Conservation (phyloP, 2,888 invertebrate genomes). For the Terebella lapidaria region DNA sequence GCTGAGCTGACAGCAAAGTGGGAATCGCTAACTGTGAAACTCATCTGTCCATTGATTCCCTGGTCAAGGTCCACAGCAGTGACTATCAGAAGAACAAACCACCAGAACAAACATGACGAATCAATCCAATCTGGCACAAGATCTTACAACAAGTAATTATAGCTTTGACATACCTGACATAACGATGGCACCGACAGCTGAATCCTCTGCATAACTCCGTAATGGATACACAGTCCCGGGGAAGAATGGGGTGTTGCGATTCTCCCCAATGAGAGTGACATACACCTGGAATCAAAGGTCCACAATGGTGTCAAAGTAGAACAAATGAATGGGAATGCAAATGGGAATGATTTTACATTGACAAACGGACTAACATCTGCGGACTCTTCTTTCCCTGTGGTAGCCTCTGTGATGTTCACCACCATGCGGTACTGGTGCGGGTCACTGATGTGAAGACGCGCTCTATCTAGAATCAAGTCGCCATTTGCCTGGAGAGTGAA, state of each 20-base stretch:
- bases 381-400: neutral
- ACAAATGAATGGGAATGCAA: no score
- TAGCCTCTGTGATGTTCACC: slow-evolving; percentile 10
- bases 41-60: slow-evolving; percentile 11
- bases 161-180: slow-evolving; percentile 1
- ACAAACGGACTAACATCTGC: neutral
- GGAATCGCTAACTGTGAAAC: slow-evolving; percentile 8
- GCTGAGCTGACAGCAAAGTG: slow-evolving; percentile 5
- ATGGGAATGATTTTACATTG: no score
- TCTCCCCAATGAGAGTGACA: slow-evolving; percentile 11
- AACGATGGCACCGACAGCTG: slow-evolving; percentile 6
- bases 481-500: slow-evolving; percentile 6
- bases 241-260: slow-evolving; percentile 11
- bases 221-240: slow-evolving; percentile 11
- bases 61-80: slow-evolving; percentile 16
- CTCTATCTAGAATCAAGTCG: slow-evolving; percentile 1
- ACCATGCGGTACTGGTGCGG: slow-evolving; percentile 12
- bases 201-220: slow-evolving; percentile 10
- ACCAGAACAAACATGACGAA: no score
- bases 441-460: slow-evolving; percentile 4
- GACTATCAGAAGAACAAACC: no score
- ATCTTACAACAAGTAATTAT: no score
- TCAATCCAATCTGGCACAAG: no score
- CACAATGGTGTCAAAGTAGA: no score
- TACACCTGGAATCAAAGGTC: slow-evolving; percentile 4